Percentiles rank a stretch among this genome's conserved stretches.
These are phyloP conservation scores for Mythimna impura DNA, from an alignment of 2,888 invertebrate species.

Conservation along the genomic window DNA sequence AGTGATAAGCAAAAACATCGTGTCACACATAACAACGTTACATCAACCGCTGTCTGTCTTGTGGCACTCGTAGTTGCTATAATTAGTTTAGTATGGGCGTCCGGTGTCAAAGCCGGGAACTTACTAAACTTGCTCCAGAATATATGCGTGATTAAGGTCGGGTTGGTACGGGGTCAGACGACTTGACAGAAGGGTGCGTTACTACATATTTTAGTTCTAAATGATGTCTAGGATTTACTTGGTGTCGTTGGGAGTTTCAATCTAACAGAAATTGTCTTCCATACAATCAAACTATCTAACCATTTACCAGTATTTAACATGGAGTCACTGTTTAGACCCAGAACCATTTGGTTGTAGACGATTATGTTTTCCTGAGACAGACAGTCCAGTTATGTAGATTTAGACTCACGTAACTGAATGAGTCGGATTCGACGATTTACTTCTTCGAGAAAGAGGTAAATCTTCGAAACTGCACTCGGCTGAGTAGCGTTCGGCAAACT, in stretches of 20 bases:
- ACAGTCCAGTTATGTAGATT: too few species aligned
- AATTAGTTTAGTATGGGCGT: constrained; percentile 65
- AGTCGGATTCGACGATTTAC: too few species aligned
- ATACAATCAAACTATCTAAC: too few species aligned
- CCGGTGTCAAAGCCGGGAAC: constrained; percentile 63
- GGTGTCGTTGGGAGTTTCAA: background rate
- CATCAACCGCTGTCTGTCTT: constrained; percentile 47
- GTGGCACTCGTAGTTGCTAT: constrained; percentile 36
- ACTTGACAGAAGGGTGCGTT: constrained; percentile 2
- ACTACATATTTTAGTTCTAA: background rate
- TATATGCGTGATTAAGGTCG: constrained; percentile 29
- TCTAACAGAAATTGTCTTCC: background rate
- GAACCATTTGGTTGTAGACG: too few species aligned
- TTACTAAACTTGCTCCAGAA: constrained; percentile 54
- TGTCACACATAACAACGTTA: constrained; percentile 41
- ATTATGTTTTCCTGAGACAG: too few species aligned
- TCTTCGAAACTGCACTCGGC: too few species aligned
- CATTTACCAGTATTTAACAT: too few species aligned
- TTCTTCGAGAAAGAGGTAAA: too few species aligned
- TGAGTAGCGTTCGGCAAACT: too few species aligned
- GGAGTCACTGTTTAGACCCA: too few species aligned
- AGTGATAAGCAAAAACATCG: constrained; percentile 29
- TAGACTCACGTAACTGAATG: too few species aligned
- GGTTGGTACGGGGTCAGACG: constrained; percentile 14
- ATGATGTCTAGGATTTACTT: background rate